Conservation (phyloP, 92 coral and sea anemone species). For the Hydrozoanthus gracilis region DNA sequence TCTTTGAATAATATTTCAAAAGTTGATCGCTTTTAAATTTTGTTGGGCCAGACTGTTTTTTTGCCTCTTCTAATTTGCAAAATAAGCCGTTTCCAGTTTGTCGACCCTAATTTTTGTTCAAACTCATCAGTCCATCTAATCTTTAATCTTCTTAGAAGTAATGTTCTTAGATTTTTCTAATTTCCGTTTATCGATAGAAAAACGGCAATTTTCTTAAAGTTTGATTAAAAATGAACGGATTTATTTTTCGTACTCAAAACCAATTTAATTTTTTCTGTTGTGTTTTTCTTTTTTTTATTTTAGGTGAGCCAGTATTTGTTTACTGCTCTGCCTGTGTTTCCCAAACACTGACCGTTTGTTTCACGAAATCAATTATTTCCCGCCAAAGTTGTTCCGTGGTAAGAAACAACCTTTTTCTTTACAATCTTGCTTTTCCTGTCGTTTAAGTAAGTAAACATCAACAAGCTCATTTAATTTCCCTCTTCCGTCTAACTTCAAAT, state of each 20-base stretch:
- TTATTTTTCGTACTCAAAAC: not conserved
- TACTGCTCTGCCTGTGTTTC: not conserved
- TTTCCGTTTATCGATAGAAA: conserved; percentile 20
- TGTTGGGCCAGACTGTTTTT: too few species aligned
- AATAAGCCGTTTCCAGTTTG: not conserved
- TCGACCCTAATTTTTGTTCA: not conserved
- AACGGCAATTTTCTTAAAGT: conserved; percentile 7
- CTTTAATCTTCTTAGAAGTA: conserved; percentile 23
- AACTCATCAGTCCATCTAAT: conserved; percentile 1
- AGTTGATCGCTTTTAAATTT: too few species aligned
- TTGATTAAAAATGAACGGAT: conserved; percentile 23
- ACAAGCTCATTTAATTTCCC: not conserved
- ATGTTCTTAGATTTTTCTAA: conserved; percentile 1
- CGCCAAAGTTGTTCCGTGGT: not conserved
- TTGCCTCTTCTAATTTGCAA: too few species aligned
- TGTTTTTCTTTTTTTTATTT: not conserved
- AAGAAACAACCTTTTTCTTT: not conserved
- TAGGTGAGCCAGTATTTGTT: not conserved
- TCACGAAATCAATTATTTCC: not conserved
- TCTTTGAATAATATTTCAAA: too few species aligned
- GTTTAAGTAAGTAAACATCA: not conserved
- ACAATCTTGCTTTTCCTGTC: not conserved
- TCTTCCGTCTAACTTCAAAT: conserved; percentile 10
- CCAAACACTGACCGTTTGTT: not conserved
- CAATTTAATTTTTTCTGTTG: not conserved